Evolutionary conservation across 2,113 vertebrate species (phyloP), one percentile per base, ranked within the genome.

Genomic region (Pachyramphus minor): DNA sequence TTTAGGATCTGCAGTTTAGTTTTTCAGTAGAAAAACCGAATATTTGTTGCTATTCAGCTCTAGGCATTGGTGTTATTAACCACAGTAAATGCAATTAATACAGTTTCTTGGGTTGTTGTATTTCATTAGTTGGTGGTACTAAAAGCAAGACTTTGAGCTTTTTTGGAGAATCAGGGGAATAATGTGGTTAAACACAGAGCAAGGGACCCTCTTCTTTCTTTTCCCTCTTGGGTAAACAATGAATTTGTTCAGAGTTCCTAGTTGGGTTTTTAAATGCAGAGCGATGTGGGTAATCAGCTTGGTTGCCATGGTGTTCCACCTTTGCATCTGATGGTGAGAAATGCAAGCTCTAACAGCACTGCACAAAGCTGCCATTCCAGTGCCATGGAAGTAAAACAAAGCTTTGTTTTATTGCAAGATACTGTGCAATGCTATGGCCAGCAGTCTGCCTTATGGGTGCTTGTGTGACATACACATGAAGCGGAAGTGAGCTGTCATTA

Each of bases 291-390:
- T 93, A 85, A 93, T 87, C 75, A 83, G 86, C 83, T 93, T 75
- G 68, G 95, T 92, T 96, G 89, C 91, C 67, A 80, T 96, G 94
- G 93, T 62, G 53, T 88, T 83, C 79, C 59, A 90, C 62, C 47
- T 88, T 92, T 85, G 71, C 79, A 37, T 81, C 16, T 12, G 33
- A 72, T 55, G 67, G 79, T 79, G 67, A 47, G 79, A 85, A 88
- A 88, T 33, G 47, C 50, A 91, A 74, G 84, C 64, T 87, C 19
- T 81, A 77, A 82, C 3, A 9, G 59, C 55, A 35, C 45, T 28
- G 55, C 75, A 76, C 58, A 79, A 79, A 95, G 82, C 78, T 68
- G 30, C 47, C 33, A 6, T 71, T 64, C 60, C 28, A 33, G 13
- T 53, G 73, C 64, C 60, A 6, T 41, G 50, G 73, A 66, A 74